phyloP scores from a whole-genome alignment of 1,140 invertebrate genomes.

The Pomacea maculata region DNA sequence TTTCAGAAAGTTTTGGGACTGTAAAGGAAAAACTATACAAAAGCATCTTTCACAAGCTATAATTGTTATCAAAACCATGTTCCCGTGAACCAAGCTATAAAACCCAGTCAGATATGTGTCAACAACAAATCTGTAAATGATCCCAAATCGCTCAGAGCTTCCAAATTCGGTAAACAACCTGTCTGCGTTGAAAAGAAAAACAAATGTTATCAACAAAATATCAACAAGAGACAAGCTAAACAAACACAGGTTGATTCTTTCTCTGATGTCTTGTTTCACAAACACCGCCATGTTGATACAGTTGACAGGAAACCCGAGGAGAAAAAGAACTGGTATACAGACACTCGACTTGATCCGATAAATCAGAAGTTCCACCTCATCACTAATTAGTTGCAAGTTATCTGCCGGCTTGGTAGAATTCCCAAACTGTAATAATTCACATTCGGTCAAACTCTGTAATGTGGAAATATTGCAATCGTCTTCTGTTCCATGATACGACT shows the following conservation, averaged over 20 bases:
- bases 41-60: background rate
- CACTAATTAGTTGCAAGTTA: background rate
- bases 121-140: background rate
- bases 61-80: background rate
- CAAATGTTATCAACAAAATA: background rate
- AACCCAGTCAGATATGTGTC: background rate
- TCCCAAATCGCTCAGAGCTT: background rate
- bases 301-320: background rate
- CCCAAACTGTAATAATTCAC: no score
- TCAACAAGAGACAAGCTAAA: background rate
- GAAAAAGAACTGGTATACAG: background rate
- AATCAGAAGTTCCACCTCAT: background rate
- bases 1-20: no score
- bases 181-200: background rate
- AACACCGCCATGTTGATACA: background rate
- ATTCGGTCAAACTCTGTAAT: no score
- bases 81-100: background rate
- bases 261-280: background rate
- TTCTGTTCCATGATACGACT: no score
- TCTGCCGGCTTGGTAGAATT: no score
- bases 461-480: no score
- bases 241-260: constrained; percentile 7
- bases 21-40: background rate
- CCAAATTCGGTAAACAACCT: background rate
- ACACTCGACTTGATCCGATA: background rate